Conservation (phyloP, 2,888 invertebrate species). For the Habrosyne pyritoides region DNA sequence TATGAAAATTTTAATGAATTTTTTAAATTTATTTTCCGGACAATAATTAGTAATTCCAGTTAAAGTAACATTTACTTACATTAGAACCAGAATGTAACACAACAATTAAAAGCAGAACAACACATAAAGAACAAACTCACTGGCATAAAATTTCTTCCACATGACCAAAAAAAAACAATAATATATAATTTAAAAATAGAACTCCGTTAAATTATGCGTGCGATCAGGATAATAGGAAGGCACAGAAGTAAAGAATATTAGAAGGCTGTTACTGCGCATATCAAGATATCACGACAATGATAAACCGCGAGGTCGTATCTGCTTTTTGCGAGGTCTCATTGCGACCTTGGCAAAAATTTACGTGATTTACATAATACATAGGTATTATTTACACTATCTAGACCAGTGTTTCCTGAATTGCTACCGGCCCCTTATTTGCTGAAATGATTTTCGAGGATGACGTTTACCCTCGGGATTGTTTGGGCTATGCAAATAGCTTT, state of each 20-base stretch:
- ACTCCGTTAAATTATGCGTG: constrained; percentile 33
- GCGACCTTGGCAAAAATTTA: constrained; percentile 76
- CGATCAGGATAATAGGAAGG: constrained; percentile 46
- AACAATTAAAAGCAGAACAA: neutral
- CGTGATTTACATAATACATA: constrained; percentile 72
- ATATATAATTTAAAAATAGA: constrained; percentile 14
- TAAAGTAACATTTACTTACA: neutral
- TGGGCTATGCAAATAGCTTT: neutral
- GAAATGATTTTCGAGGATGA: neutral
- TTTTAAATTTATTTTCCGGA: neutral
- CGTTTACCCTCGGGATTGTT: neutral
- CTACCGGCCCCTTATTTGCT: constrained; percentile 8
- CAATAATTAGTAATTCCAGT: neutral
- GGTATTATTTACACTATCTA: constrained; percentile 56
- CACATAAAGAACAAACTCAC: constrained; percentile 39
- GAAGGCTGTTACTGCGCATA: constrained; percentile 65
- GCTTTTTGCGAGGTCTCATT: constrained; percentile 71
- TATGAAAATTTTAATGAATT: too few relatives aligned
- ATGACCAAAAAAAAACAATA: constrained; percentile 16
- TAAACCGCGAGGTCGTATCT: constrained; percentile 72
- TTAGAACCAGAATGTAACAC: neutral
- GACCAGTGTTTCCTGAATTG: constrained; percentile 15
- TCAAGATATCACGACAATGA: constrained; percentile 73
- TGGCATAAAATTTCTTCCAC: constrained; percentile 53
- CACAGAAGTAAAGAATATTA: constrained; percentile 61